These are phyloP conservation scores for Porites lutea DNA, from an alignment of 64 coral and sea anemone species.

Conservation along the genomic window DNA sequence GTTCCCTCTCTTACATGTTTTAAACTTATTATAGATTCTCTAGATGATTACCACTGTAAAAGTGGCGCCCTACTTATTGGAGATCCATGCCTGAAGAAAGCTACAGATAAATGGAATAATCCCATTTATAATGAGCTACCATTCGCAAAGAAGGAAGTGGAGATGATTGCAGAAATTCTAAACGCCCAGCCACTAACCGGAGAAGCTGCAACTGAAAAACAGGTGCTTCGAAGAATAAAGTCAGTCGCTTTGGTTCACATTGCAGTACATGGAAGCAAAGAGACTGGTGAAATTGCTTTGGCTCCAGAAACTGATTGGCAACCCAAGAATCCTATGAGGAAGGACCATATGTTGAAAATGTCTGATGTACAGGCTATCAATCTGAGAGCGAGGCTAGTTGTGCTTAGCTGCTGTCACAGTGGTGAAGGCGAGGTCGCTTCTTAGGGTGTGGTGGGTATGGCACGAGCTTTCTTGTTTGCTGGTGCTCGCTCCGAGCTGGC, in stretches of 20 bases:
- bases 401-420: no score
- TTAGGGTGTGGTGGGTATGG: no score
- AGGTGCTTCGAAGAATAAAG: background rate
- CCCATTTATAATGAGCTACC: background rate
- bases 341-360: no score
- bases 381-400: no score
- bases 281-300: constrained; percentile 3
- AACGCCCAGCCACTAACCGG: background rate
- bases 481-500: no score
- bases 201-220: background rate
- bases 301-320: no score
- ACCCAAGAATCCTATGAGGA: no score
- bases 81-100: background rate
- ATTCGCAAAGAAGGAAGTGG: background rate
- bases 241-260: background rate
- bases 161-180: constrained; percentile 3
- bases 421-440: no score
- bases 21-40: background rate
- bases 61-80: background rate
- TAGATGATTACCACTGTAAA: background rate
- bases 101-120: no score
- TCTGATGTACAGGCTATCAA: no score
- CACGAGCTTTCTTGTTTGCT: no score
- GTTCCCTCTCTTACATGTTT: background rate
- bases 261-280: background rate